phyloP scores from a whole-genome alignment of 2,888 invertebrate genomes.

The Dromius quadrimaculatus region DNA sequence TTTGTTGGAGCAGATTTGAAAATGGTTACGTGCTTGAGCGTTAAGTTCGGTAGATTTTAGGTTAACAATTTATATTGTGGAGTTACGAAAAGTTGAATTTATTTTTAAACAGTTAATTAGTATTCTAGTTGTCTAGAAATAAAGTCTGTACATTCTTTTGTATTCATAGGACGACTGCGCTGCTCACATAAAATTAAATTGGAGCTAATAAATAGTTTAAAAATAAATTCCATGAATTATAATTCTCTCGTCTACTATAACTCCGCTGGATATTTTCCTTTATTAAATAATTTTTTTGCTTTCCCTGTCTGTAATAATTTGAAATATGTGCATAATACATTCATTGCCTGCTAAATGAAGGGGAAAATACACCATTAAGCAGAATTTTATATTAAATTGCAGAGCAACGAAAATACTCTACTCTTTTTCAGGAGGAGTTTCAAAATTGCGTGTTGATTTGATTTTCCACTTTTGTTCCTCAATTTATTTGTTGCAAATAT shows the following conservation, averaged over 20 bases:
- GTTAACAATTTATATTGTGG: no score
- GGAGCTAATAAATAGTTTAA: background rate
- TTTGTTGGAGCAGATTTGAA: slow-evolving; percentile 3
- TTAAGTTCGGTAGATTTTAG: no score
- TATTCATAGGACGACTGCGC: background rate
- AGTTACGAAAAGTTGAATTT: no score
- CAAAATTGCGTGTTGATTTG: no score
- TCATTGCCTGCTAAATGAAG: slow-evolving; percentile 2
- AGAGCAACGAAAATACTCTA: slow-evolving; percentile 38
- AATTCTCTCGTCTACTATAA: background rate
- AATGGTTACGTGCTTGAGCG: slow-evolving; percentile 5
- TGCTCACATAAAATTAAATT: background rate
- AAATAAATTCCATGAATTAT: background rate
- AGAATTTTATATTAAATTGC: slow-evolving; percentile 44
- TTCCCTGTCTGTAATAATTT: background rate
- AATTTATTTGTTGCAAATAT: no score
- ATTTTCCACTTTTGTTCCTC: no score
- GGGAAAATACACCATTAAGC: background rate
- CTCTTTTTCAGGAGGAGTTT: no score
- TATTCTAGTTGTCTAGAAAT: no score
- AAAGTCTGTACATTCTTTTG: slow-evolving; percentile 4
- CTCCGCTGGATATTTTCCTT: background rate
- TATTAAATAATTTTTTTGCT: background rate
- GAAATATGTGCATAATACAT: slow-evolving; percentile 17
- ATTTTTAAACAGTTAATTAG: no score